phyloP scores from a whole-genome alignment of 2,797 vertebrate genomes.

The Fringilla coelebs region DNA sequence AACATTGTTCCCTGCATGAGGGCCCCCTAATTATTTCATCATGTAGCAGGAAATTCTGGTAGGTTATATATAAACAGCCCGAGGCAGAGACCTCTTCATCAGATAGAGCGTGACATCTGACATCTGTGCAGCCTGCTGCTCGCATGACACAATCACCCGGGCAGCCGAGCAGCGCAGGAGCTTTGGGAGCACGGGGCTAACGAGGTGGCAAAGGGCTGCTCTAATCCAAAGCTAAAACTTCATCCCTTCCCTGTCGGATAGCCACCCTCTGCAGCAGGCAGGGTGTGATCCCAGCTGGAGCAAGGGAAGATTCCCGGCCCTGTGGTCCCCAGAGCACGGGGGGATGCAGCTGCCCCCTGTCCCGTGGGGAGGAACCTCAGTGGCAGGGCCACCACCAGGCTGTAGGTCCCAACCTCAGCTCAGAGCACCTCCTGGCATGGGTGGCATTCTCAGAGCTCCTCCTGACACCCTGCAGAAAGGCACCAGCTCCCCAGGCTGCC shows the following conservation, averaged over 20 bases:
- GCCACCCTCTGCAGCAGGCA: not conserved
- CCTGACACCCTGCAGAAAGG: not conserved
- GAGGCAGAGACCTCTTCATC: slow-evolving; percentile 81
- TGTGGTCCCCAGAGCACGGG: not conserved
- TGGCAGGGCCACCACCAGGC: not conserved
- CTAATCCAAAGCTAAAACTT: slow-evolving; percentile 7
- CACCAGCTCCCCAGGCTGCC: accelerated
- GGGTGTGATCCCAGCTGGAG: accelerated
- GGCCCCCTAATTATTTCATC: slow-evolving; percentile 90
- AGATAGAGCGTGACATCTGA: slow-evolving; percentile 85
- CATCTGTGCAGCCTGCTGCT: slow-evolving; percentile 77
- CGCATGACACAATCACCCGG: slow-evolving; percentile 62
- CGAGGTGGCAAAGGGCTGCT: slow-evolving; percentile 62
- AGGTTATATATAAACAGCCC: slow-evolving; percentile 86
- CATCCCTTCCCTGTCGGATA: not conserved
- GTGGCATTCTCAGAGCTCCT: not conserved
- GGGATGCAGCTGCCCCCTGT: accelerated
- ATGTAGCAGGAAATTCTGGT: slow-evolving; percentile 90
- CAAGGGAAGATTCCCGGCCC: not conserved
- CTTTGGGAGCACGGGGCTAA: slow-evolving; percentile 12
- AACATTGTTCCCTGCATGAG: slow-evolving; percentile 75
- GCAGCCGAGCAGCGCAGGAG: slow-evolving; percentile 38
- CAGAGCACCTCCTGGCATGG: not conserved
- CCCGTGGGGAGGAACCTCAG: accelerated
- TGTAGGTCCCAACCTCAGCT: not conserved